Percentiles rank a stretch among this genome's conserved stretches.
Evolutionary conservation across 2,797 vertebrate species (phyloP).

Genomic region (Fundulus diaphanus): DNA sequence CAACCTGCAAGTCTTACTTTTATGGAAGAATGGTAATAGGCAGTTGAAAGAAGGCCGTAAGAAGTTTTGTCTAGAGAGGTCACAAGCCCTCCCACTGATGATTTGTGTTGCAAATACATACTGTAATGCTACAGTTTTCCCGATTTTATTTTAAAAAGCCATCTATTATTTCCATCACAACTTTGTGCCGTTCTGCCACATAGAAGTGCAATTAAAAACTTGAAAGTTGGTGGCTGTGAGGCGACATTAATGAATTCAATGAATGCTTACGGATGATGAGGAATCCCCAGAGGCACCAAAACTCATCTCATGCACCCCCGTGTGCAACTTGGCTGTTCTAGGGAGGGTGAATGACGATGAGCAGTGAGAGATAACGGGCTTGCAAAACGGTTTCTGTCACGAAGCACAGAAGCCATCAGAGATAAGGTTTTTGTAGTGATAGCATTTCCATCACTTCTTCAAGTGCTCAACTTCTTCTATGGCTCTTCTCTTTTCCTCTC

Average conservation of each 20-base stretch:
- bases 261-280: background rate
- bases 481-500: conserved; percentile 26
- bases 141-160: background rate
- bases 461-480: conserved; percentile 25
- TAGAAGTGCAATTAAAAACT: background rate
- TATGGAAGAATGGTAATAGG: no score
- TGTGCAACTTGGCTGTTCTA: conserved; percentile 43
- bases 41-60: background rate
- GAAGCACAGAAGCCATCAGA: conserved; percentile 24
- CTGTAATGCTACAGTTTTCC: no score
- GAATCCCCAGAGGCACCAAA: conserved; percentile 5
- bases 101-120: background rate
- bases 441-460: conserved; percentile 27
- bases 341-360: conserved; percentile 57
- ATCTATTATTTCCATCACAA: background rate
- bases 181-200: background rate
- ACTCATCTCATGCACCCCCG: conserved; percentile 1
- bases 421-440: conserved; percentile 2
- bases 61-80: background rate
- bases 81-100: background rate
- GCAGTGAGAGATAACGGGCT: conserved; percentile 62
- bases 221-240: background rate
- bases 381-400: conserved; percentile 58
- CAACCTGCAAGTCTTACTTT: no score
- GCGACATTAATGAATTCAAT: background rate